phyloP scores from a whole-genome alignment of 2,113 vertebrate species.

The Passer domesticus region DNA sequence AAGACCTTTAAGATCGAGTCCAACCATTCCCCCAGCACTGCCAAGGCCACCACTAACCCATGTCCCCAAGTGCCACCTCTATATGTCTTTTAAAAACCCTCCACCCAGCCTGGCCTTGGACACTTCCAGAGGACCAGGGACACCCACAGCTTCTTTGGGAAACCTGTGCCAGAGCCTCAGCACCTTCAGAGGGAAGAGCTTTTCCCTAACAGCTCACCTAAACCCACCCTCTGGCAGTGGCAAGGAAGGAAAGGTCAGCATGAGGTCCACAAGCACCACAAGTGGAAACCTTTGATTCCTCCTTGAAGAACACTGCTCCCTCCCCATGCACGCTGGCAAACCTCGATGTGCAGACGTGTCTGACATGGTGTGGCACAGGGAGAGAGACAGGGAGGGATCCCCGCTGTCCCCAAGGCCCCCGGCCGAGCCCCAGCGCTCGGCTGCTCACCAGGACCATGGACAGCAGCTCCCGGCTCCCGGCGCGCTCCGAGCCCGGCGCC shows the following conservation, averaged over 20 bases:
- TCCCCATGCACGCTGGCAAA: fast-evolving
- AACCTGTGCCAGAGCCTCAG: background rate
- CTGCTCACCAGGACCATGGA: slow-evolving; percentile 51
- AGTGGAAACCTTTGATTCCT: fast-evolving
- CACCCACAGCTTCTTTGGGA: background rate
- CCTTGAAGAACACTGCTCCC: fast-evolving
- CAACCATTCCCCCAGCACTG: background rate
- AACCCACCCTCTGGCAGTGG: background rate
- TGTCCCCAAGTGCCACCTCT: background rate
- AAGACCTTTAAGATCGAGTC: background rate
- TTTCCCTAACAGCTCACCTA: background rate
- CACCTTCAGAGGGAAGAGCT: background rate
- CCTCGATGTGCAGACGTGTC: fast-evolving
- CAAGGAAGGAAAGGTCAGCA: background rate
- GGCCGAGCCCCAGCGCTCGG: background rate
- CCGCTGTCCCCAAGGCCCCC: fast-evolving
- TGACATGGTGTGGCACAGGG: fast-evolving
- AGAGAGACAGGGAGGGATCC: fast-evolving
- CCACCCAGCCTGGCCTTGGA: background rate
- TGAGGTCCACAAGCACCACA: fast-evolving
- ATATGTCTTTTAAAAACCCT: background rate
- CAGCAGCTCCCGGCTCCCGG: background rate
- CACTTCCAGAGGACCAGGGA: background rate
- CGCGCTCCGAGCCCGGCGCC: background rate
- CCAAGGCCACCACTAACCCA: background rate